These are phyloP conservation scores for Camponotus floridanus DNA, from an alignment of 1,140 invertebrate genomes.

Conservation along the genomic window DNA sequence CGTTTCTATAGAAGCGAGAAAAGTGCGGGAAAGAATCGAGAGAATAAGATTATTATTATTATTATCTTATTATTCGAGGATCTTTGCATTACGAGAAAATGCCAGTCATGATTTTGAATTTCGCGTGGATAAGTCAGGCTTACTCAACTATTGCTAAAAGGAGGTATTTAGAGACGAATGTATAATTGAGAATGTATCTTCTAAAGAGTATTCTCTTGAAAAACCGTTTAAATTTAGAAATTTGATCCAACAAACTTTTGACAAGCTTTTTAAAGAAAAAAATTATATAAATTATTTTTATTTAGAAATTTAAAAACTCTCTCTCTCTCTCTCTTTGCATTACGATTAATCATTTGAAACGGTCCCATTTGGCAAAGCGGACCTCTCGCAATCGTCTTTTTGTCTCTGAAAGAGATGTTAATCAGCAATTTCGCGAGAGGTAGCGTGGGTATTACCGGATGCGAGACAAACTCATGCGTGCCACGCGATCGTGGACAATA, in stretches of 20 bases:
- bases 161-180: too few relatives aligned
- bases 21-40: slow-evolving; percentile 27
- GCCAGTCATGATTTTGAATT: slow-evolving; percentile 7
- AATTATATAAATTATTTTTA: too few relatives aligned
- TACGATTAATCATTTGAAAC: not conserved
- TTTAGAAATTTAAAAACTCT: not conserved
- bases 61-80: slow-evolving; percentile 2
- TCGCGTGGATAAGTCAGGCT: not conserved
- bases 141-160: not conserved
- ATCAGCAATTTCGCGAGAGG: slow-evolving; percentile 24
- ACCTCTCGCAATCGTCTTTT: not conserved
- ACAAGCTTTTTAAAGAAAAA: not conserved
- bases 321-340: not conserved
- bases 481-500: slow-evolving; percentile 59
- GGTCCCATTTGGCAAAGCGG: not conserved
- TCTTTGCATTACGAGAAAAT: slow-evolving; percentile 13
- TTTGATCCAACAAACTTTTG: not conserved
- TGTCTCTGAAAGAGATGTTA: not conserved
- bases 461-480: slow-evolving; percentile 29
- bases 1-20: not conserved
- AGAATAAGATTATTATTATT: not conserved
- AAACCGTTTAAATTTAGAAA: not conserved
- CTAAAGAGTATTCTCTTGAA: too few relatives aligned
- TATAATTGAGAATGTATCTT: not conserved
- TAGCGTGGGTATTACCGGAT: slow-evolving; percentile 52